These are phyloP conservation scores for Saccostrea echinata DNA, from an alignment of 1,140 invertebrate species.

Conservation along the genomic window DNA sequence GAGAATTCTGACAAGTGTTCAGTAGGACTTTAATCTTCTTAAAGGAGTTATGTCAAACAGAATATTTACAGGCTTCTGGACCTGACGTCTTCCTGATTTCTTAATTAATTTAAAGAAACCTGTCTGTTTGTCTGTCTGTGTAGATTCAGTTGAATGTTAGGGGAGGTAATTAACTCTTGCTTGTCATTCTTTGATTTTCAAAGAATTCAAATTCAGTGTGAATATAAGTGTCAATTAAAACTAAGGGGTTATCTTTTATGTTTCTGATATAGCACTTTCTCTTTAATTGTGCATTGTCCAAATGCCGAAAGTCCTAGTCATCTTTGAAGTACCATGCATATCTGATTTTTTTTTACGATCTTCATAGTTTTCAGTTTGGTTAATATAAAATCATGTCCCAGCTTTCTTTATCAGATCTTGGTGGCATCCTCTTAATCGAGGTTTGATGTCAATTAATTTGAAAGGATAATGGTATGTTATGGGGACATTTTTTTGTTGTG, in stretches of 20 bases:
- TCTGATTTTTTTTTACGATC: not conserved
- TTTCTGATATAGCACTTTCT: not conserved
- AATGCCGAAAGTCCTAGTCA: not conserved
- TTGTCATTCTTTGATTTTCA: not conserved
- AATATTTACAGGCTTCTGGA: not conserved
- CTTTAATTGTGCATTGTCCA: not conserved
- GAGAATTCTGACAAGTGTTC: not conserved
- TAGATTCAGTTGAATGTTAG: not conserved
- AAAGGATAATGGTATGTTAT: constrained; percentile 14
- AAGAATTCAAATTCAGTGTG: not conserved
- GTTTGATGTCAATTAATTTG: constrained; percentile 26
- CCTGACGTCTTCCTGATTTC: not conserved
- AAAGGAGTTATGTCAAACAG: not conserved
- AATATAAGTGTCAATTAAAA: not conserved
- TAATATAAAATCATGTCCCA: not conserved
- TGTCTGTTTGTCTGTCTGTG: not conserved
- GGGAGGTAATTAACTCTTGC: not conserved
- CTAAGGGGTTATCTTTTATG: not conserved
- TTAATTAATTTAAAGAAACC: constrained; percentile 15
- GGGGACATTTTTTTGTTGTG: constrained; percentile 15
- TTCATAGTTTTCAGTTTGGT: not conserved
- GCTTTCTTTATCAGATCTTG: not conserved
- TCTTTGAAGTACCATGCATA: too few relatives aligned
- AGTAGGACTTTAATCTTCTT: not conserved
- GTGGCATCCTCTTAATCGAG: not conserved